Percentiles rank a stretch among this genome's conserved stretches.
Conservation (phyloP, 2,113 vertebrate species). For the Phylloscopus trochilus region DNA sequence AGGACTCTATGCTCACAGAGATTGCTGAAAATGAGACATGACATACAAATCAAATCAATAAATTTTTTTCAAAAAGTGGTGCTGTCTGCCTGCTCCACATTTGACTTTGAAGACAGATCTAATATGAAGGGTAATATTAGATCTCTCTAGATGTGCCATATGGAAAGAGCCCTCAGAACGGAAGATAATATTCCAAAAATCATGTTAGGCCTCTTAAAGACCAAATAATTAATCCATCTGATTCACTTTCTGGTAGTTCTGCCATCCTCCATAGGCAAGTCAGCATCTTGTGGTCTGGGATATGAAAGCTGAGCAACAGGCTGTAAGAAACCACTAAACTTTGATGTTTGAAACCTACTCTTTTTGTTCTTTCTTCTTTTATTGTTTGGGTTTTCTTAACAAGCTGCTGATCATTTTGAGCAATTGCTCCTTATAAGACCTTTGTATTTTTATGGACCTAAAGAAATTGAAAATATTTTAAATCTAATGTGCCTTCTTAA, state of each 20-base stretch:
- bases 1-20: background rate
- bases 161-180: background rate
- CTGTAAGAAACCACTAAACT: background rate
- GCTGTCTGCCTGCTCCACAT: background rate
- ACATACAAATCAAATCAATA: background rate
- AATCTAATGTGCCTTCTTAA: background rate
- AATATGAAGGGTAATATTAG: background rate
- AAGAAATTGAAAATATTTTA: background rate
- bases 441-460: background rate
- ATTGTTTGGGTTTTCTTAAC: background rate
- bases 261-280: background rate
- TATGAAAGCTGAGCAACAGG: background rate
- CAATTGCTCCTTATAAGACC: background rate
- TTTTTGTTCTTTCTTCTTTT: background rate
- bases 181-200: background rate
- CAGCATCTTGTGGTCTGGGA: background rate
- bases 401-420: background rate
- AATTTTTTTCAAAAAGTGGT: background rate
- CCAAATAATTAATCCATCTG: background rate
- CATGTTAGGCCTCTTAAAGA: background rate
- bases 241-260: background rate
- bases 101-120: background rate
- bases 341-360: background rate
- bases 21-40: background rate
- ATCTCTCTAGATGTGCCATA: rapidly evolving